phyloP scores from a whole-genome alignment of 2,113 vertebrate genomes.

The Electrona antarctica region DNA sequence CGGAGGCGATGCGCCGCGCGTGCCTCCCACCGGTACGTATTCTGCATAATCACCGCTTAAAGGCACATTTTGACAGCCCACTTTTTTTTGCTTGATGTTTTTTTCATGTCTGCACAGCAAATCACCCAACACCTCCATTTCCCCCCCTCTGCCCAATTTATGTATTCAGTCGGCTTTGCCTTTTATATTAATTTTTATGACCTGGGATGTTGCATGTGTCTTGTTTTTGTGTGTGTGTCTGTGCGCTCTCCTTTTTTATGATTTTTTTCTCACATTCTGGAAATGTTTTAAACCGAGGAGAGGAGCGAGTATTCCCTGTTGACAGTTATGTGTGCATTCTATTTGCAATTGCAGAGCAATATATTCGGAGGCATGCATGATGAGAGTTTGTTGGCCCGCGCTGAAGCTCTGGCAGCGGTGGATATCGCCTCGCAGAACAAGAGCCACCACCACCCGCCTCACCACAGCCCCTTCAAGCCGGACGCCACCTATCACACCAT shows the following conservation, averaged over 20 bases:
- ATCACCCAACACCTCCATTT: conserved; percentile 88
- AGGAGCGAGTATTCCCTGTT: conserved; percentile 87
- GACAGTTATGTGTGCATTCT: conserved; percentile 98
- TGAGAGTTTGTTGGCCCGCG: conserved; percentile 99
- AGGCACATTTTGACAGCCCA: conserved; percentile 89
- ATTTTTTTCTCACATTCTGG: conserved; percentile 83
- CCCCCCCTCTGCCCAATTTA: conserved; percentile 80
- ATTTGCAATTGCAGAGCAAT: conserved; percentile 99
- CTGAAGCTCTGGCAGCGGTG: conserved; percentile 99
- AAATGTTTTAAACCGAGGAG: conserved; percentile 87
- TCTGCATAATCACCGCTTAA: conserved; percentile 90
- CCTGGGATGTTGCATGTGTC: conserved; percentile 89
- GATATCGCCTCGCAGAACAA: conserved; percentile 98
- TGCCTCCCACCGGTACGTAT: conserved; percentile 98
- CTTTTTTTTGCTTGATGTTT: conserved; percentile 89
- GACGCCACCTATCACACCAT: conserved; percentile 99
- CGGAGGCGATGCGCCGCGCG: conserved; percentile 93
- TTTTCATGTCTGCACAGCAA: conserved; percentile 91
- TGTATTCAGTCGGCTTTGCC: conserved; percentile 88
- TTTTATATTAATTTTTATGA: conserved; percentile 96
- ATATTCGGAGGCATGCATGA: conserved; percentile 99
- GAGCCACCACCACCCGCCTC: conserved; percentile 96
- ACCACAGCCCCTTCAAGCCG: conserved; percentile 99
- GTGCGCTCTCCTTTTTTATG: conserved; percentile 68
- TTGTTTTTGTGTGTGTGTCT: conserved; percentile 77